These are phyloP conservation scores for Trachelus iudaicus DNA, from an alignment of 2,888 invertebrate species.

Conservation along the genomic window DNA sequence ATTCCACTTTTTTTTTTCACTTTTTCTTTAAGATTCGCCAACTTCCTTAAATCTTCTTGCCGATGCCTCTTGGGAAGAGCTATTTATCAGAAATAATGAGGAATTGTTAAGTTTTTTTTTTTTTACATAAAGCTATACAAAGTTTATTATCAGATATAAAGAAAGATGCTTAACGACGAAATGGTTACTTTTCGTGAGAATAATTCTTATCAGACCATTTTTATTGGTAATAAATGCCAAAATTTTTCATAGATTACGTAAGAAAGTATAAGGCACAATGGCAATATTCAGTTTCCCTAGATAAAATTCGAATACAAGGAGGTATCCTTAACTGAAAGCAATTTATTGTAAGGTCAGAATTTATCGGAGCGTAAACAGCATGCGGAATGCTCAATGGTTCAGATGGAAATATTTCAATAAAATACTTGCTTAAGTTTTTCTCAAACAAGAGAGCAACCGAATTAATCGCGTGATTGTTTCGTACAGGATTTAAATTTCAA, in stretches of 20 bases:
- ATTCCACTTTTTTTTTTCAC: neutral
- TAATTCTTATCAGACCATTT: neutral
- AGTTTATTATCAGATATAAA: neutral
- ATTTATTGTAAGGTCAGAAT: neutral
- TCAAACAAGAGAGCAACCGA: neutral
- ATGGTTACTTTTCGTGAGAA: neutral
- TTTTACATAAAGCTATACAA: neutral
- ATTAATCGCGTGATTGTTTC: neutral
- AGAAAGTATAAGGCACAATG: neutral
- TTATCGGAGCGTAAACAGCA: neutral
- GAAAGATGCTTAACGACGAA: neutral
- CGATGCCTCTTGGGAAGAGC: neutral
- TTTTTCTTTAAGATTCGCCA: neutral
- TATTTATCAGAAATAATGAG: neutral
- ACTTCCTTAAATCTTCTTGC: neutral
- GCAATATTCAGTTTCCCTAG: neutral
- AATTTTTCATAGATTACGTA: neutral
- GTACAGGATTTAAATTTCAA: no score
- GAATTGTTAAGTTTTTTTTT: no score
- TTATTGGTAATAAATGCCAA: neutral
- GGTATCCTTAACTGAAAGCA: neutral
- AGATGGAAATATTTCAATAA: neutral
- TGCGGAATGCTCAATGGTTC: neutral
- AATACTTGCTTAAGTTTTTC: neutral
- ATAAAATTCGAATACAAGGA: neutral